phyloP scores from a whole-genome alignment of 2,888 invertebrate species.

The Athrips mouffetella region DNA sequence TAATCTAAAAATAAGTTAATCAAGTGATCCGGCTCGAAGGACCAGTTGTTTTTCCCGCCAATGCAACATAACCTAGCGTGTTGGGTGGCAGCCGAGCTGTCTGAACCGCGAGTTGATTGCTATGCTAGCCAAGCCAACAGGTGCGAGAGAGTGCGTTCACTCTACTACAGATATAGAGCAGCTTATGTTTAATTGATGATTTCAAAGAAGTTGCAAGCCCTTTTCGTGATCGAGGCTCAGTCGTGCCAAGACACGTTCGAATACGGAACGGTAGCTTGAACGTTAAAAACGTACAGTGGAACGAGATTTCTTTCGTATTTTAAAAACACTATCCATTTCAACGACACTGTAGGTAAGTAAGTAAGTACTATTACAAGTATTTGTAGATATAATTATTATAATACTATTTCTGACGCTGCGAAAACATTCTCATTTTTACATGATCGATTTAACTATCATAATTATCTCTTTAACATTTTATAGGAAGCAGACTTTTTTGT shows the following conservation, averaged over 20 bases:
- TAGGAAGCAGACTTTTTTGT: too few species aligned
- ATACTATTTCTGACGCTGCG: too few species aligned
- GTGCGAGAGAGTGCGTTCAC: slow-evolving; percentile 17
- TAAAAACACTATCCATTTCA: too few species aligned
- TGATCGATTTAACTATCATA: too few species aligned
- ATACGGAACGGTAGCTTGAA: background rate
- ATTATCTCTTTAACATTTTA: too few species aligned
- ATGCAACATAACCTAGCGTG: slow-evolving; percentile 14
- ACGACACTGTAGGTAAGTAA: too few species aligned
- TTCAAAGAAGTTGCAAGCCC: slow-evolving; percentile 4
- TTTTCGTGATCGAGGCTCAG: background rate
- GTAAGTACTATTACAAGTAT: too few species aligned
- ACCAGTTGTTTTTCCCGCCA: slow-evolving; percentile 37
- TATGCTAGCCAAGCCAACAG: slow-evolving; percentile 25
- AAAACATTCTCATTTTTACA: too few species aligned
- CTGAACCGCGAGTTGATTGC: slow-evolving; percentile 40
- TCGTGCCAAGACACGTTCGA: background rate
- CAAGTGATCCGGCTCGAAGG: slow-evolving; percentile 27
- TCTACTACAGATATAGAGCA: slow-evolving; percentile 6
- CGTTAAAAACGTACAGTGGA: too few species aligned
- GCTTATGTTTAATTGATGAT: slow-evolving; percentile 13
- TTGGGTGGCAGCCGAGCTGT: slow-evolving; percentile 60
- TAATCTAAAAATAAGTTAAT: slow-evolving; percentile 13
- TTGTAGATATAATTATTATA: too few species aligned
- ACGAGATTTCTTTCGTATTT: too few species aligned